phyloP scores from a whole-genome alignment of 2,797 vertebrate genomes.

The Acridotheres tristis region DNA sequence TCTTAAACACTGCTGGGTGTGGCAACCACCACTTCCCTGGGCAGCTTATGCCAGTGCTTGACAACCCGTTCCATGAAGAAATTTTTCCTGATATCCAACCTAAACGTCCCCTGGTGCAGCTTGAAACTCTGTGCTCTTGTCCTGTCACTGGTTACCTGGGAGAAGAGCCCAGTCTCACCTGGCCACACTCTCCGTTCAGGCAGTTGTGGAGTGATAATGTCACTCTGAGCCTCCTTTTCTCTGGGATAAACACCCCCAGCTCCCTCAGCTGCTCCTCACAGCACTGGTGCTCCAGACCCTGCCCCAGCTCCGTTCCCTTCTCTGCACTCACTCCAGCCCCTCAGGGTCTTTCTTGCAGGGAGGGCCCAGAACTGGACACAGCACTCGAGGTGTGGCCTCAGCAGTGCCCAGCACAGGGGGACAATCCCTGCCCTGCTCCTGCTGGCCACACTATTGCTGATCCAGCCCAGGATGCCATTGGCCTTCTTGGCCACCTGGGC shows the following conservation, averaged over 20 bases:
- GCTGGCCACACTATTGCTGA: background rate
- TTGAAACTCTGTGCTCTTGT: background rate
- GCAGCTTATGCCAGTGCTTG: background rate
- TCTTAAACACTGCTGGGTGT: background rate
- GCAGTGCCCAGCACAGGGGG: background rate
- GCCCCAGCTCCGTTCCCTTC: too few relatives aligned
- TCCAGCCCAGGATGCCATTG: background rate
- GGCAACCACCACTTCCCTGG: background rate
- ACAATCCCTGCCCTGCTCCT: background rate
- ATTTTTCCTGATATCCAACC: background rate
- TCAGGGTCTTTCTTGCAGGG: too few relatives aligned
- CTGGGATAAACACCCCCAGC: background rate
- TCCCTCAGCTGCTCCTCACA: background rate
- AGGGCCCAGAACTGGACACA: background rate
- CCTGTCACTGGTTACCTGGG: too few relatives aligned
- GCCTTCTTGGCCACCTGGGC: background rate
- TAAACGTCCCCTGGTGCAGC: background rate
- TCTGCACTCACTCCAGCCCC: too few relatives aligned
- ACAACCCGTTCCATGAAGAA: background rate
- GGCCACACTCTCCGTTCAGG: background rate
- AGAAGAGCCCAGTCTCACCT: fast-evolving
- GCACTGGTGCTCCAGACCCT: too few relatives aligned
- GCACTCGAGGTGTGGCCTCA: background rate
- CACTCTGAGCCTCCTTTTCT: fast-evolving
- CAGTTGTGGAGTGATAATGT: fast-evolving